Conservation (phyloP, 2,888 invertebrate species). For the Cheilosia vernalis region DNA sequence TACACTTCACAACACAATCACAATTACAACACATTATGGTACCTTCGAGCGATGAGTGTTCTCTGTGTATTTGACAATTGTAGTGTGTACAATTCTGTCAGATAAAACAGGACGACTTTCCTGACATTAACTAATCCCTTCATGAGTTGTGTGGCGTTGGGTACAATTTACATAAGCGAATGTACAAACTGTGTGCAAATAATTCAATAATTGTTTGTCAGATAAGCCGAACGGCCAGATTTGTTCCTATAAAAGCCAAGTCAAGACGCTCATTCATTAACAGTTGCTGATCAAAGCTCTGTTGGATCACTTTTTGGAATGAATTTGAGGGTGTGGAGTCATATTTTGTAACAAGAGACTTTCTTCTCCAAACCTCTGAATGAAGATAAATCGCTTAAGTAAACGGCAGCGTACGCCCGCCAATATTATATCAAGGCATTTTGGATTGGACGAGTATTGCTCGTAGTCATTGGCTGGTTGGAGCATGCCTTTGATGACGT, state of each 20-base stretch:
- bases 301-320: conserved; percentile 44
- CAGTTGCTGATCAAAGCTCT: conserved; percentile 72
- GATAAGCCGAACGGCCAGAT: conserved; percentile 32
- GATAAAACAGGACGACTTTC: conserved; percentile 43
- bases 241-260: conserved; percentile 56
- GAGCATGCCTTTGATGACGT: neutral
- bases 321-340: neutral
- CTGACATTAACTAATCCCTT: conserved; percentile 44
- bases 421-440: no score
- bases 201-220: conserved; percentile 32
- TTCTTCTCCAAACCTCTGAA: no score
- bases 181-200: conserved; percentile 39
- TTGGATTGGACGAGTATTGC: no score
- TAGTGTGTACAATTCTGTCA: conserved; percentile 24
- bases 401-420: no score
- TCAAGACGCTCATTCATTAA: conserved; percentile 43
- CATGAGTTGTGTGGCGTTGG: conserved; percentile 15
- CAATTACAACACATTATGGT: neutral
- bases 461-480: neutral
- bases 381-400: no score
- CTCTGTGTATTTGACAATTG: conserved; percentile 6
- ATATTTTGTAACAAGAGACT: neutral
- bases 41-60: conserved; percentile 10
- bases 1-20: neutral
- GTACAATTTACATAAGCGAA: conserved; percentile 40